A percentile compares a stretch with the other conserved stretches of the same genome.
Evolutionary conservation across 1,140 invertebrate species (phyloP).

Genomic region (Brachionus paranguensis): DNA sequence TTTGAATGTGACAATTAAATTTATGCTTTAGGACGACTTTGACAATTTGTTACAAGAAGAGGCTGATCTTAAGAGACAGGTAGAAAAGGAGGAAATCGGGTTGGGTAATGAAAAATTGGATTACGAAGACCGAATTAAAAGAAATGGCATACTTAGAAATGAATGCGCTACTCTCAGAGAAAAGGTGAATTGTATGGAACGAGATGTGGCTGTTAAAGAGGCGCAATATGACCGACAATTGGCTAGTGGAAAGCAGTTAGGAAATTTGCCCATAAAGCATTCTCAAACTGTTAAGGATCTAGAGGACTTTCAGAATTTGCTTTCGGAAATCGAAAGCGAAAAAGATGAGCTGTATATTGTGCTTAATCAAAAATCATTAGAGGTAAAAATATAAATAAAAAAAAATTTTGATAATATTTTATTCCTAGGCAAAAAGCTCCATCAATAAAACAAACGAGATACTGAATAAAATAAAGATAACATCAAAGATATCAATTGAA

Average conservation of each 20-base stretch:
- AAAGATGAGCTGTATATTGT: slow-evolving; percentile 19
- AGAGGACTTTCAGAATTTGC: not conserved
- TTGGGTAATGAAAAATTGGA: not conserved
- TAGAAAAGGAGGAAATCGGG: not conserved
- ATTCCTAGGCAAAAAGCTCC: not conserved
- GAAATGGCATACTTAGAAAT: not conserved
- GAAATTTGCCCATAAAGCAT: slow-evolving; percentile 6
- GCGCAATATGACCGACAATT: slow-evolving; percentile 37
- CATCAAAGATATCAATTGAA: not conserved
- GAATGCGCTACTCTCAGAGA: not conserved
- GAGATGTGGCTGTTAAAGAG: slow-evolving; percentile 6
- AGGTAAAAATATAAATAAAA: not conserved
- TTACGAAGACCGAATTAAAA: not conserved
- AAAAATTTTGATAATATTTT: not conserved
- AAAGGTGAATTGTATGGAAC: not conserved
- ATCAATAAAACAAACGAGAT: slow-evolving; percentile 31
- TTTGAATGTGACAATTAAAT: not conserved
- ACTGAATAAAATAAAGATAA: slow-evolving; percentile 13
- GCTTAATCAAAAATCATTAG: slow-evolving; percentile 27
- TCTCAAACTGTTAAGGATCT: not conserved
- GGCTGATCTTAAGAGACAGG: not conserved
- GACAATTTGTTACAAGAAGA: slow-evolving; percentile 15
- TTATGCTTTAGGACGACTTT: not conserved
- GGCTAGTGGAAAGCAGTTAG: not conserved
- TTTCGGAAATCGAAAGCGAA: slow-evolving; percentile 10